These are phyloP conservation scores for Okamejei kenojei DNA, from an alignment of 2,797 vertebrate species.

Conservation along the genomic window DNA sequence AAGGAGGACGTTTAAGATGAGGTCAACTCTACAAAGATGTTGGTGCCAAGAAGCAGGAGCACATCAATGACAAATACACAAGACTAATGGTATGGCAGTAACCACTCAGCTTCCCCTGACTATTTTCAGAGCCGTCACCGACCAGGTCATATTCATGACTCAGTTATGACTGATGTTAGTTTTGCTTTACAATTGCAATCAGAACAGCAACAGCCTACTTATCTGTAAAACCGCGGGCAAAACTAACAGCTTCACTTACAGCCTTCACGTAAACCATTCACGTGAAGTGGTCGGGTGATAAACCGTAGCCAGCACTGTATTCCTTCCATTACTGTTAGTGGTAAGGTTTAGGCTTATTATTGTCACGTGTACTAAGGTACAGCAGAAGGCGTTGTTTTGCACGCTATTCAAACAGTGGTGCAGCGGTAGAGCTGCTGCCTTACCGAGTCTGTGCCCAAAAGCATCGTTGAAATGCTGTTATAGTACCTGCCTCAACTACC, in stretches of 20 bases:
- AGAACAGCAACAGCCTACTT: neutral
- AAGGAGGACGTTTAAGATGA: neutral
- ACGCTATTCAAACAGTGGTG: too few relatives aligned
- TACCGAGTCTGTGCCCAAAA: too few relatives aligned
- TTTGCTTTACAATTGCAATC: neutral
- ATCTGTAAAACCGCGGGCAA: neutral
- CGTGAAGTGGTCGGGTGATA: neutral
- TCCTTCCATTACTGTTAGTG: neutral
- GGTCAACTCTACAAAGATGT: neutral
- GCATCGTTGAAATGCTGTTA: too few relatives aligned
- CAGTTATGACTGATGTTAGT: neutral
- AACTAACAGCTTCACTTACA: neutral
- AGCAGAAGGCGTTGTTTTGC: too few relatives aligned
- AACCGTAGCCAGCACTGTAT: neutral
- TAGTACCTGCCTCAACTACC: too few relatives aligned
- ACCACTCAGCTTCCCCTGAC: neutral
- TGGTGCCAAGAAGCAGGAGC: neutral
- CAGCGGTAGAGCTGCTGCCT: too few relatives aligned
- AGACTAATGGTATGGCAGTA: neutral
- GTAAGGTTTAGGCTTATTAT: neutral
- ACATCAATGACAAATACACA: neutral
- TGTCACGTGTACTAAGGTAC: too few relatives aligned
- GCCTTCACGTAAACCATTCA: too few relatives aligned
- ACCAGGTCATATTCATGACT: neutral
- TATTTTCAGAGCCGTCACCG: neutral